These are phyloP conservation scores for Trichacis sp. DNA, from an alignment of 2,888 invertebrate species.

Conservation along the genomic window DNA sequence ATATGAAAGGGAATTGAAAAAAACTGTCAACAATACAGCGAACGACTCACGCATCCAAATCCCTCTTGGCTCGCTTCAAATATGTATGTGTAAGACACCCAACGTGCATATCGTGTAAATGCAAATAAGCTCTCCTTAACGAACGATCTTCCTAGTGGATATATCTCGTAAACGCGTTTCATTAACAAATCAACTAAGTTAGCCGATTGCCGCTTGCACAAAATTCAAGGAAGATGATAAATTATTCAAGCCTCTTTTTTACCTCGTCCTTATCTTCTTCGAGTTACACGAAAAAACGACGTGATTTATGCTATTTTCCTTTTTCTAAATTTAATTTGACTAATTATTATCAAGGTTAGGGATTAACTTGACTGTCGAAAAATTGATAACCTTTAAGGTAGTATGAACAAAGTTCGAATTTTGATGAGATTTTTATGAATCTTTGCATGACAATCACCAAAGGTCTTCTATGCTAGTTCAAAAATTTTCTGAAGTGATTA, in stretches of 20 bases:
- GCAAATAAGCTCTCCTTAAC: conserved; percentile 43
- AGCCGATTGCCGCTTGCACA: conserved; percentile 33
- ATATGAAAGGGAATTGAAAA: not conserved
- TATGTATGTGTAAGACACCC: conserved; percentile 35
- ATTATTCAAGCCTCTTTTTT: conserved; percentile 23
- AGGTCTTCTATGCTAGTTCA: no score
- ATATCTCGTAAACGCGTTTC: conserved; percentile 45
- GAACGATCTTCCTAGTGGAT: conserved; percentile 43
- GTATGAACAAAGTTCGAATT: no score
- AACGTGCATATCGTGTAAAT: conserved; percentile 46
- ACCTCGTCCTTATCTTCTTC: no score
- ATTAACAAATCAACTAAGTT: conserved; percentile 43
- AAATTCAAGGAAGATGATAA: conserved; percentile 34
- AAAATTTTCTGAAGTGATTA: no score
- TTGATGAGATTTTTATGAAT: no score
- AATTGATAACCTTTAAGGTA: no score
- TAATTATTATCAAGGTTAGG: no score
- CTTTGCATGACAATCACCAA: no score
- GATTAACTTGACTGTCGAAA: no score
- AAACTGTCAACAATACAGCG: conserved; percentile 4
- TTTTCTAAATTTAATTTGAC: no score
- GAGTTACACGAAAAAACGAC: no score
- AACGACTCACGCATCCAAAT: conserved; percentile 13
- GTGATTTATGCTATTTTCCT: no score
- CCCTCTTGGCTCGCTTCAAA: conserved; percentile 30